Evolutionary conservation across 1,140 invertebrate species (phyloP).

Genomic region (Lerema accius): DNA sequence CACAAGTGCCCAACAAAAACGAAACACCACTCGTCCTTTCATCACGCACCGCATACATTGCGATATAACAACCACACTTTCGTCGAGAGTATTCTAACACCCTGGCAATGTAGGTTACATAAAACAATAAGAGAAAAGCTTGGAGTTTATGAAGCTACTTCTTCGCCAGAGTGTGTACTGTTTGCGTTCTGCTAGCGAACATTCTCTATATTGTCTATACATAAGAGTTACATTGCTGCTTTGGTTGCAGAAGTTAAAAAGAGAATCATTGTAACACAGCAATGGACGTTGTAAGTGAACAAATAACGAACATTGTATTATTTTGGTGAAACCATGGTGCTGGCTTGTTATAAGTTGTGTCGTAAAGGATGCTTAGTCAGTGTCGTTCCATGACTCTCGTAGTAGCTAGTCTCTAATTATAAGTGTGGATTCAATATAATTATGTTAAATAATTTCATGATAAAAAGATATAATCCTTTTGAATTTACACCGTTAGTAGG

Average conservation of each 20-base stretch:
- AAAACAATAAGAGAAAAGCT: conserved; percentile 31
- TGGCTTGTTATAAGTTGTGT: conserved; percentile 28
- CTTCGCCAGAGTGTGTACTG: conserved; percentile 15
- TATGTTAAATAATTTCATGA: too few species aligned
- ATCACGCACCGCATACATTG: conserved; percentile 25
- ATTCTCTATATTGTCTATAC: conserved; percentile 1
- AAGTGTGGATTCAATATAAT: conserved; percentile 13
- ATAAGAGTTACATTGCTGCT: conserved; percentile 14
- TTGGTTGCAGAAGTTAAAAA: background rate
- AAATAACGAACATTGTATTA: background rate
- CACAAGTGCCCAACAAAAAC: conserved; percentile 25
- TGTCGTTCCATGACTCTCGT: conserved; percentile 18
- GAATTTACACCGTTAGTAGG: too few species aligned
- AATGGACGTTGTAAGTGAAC: conserved; percentile 8
- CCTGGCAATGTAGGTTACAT: conserved; percentile 26
- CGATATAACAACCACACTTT: conserved; percentile 23
- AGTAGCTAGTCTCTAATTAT: conserved; percentile 21
- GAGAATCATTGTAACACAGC: background rate
- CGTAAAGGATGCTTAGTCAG: conserved; percentile 27
- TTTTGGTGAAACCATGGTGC: conserved; percentile 12
- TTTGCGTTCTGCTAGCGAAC: background rate
- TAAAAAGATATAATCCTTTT: too few species aligned
- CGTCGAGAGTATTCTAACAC: conserved; percentile 13
- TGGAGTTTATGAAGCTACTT: conserved; percentile 24
- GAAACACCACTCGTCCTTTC: conserved; percentile 21